These are phyloP conservation scores for Podarcis cretensis DNA, from an alignment of 2,113 vertebrate species.

Conservation along the genomic window DNA sequence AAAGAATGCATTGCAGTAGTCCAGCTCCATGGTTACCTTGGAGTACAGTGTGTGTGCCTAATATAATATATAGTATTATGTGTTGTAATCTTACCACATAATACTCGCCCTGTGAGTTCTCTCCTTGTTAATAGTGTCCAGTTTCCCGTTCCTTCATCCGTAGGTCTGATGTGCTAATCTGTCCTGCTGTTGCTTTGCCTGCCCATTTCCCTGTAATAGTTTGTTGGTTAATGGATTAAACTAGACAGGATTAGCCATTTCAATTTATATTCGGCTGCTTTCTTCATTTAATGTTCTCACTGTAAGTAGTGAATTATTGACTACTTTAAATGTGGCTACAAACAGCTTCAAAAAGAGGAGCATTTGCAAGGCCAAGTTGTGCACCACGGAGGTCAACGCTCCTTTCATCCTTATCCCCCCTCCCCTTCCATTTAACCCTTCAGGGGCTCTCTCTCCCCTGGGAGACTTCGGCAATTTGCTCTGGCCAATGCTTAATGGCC, in stretches of 20 bases:
- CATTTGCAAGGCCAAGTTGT: background rate
- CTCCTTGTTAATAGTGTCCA: background rate
- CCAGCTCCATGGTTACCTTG: no score
- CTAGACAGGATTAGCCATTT: conserved; percentile 68
- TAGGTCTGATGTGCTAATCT: conserved; percentile 27
- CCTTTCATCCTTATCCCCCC: background rate
- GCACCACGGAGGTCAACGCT: conserved; percentile 2
- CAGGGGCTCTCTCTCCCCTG: background rate
- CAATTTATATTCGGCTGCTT: conserved; percentile 66
- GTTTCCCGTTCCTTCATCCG: conserved; percentile 17
- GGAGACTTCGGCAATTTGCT: conserved; percentile 1
- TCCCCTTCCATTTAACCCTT: background rate
- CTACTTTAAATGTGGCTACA: conserved; percentile 62
- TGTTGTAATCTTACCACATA: background rate
- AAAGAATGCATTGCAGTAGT: no score
- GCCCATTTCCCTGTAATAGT: conserved; percentile 62
- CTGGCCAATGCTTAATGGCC: conserved; percentile 34
- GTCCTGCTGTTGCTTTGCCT: conserved; percentile 36
- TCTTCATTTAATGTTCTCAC: conserved; percentile 57
- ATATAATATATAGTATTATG: background rate
- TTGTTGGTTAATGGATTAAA: conserved; percentile 68
- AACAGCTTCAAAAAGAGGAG: conserved; percentile 45
- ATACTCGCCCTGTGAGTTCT: background rate
- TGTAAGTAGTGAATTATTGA: conserved; percentile 69
- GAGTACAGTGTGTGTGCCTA: no score